These are phyloP conservation scores for Taenioides sp. DNA, from an alignment of 2,797 vertebrate species.

Conservation along the genomic window DNA sequence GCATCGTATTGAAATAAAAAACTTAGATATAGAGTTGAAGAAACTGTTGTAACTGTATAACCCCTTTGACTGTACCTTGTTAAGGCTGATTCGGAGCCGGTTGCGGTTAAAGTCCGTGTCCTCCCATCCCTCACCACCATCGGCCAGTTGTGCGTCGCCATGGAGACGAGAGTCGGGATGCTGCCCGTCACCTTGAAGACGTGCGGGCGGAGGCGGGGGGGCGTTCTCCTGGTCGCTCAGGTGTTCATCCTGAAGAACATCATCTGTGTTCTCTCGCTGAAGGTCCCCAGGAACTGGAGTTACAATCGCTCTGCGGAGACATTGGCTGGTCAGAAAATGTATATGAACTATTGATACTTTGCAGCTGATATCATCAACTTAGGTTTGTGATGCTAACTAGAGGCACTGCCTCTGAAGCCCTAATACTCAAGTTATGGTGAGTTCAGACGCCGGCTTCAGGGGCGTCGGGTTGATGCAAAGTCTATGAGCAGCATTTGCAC, in stretches of 20 bases:
- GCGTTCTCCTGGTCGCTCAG: slow-evolving; percentile 97
- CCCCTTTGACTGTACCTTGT: slow-evolving; percentile 80
- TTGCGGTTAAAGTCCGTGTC: slow-evolving; percentile 98
- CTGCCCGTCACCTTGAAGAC: slow-evolving; percentile 57
- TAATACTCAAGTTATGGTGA: too few relatives aligned
- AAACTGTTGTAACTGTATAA: too few relatives aligned
- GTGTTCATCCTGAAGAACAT: slow-evolving; percentile 94
- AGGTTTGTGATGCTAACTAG: too few relatives aligned
- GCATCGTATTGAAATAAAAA: too few relatives aligned
- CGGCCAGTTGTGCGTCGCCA: slow-evolving; percentile 74
- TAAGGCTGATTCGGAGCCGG: slow-evolving; percentile 97
- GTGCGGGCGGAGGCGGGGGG: slow-evolving; percentile 77
- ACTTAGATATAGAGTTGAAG: too few relatives aligned
- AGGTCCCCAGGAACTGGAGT: slow-evolving; percentile 88
- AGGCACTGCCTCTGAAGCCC: too few relatives aligned
- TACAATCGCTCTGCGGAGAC: slow-evolving; percentile 84
- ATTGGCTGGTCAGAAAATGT: neutral
- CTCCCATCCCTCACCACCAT: slow-evolving; percentile 90
- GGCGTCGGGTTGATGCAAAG: too few relatives aligned
- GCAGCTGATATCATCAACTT: too few relatives aligned
- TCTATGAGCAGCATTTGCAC: too few relatives aligned
- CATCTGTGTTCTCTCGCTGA: slow-evolving; percentile 95
- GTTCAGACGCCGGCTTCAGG: too few relatives aligned
- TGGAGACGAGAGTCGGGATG: slow-evolving; percentile 57
- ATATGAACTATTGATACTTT: neutral